phyloP scores from a whole-genome alignment of 2,888 invertebrate genomes.

The Tetragnatha montana region DNA sequence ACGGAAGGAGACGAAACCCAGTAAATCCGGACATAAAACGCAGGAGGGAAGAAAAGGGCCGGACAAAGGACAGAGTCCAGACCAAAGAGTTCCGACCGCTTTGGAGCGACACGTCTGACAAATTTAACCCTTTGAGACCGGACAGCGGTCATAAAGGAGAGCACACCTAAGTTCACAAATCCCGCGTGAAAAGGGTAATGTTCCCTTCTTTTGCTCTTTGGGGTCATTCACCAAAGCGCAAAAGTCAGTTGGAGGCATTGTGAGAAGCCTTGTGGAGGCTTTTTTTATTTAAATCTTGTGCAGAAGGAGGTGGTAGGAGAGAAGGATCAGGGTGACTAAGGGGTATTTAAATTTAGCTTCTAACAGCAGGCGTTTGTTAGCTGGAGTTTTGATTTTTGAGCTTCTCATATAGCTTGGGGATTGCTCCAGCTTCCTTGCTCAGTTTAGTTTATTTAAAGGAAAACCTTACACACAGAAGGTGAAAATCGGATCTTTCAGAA shows the following conservation, averaged over 20 bases:
- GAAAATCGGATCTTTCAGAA: no score
- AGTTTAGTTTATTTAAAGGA: no score
- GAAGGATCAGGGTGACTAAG: no score
- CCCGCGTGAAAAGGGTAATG: neutral
- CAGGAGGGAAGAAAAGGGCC: neutral
- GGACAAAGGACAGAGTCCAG: neutral
- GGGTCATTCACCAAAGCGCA: conserved; percentile 25
- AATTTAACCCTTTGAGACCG: conserved; percentile 48
- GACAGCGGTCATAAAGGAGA: neutral
- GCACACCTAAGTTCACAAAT: neutral
- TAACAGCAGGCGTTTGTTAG: no score
- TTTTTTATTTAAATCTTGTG: no score
- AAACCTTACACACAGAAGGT: no score
- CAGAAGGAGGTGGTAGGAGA: no score
- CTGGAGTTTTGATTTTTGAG: no score
- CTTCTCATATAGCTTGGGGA: no score
- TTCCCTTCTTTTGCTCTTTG: neutral
- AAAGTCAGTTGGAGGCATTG: neutral
- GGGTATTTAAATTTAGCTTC: no score
- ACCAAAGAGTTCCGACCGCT: neutral
- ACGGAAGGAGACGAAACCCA: neutral
- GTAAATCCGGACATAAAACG: neutral
- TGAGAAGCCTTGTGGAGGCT: neutral
- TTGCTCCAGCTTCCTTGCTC: no score
- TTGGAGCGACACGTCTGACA: conserved; percentile 27